These are phyloP conservation scores for Rhynchophorus ferrugineus DNA, from an alignment of 1,140 invertebrate genomes.

Conservation along the genomic window DNA sequence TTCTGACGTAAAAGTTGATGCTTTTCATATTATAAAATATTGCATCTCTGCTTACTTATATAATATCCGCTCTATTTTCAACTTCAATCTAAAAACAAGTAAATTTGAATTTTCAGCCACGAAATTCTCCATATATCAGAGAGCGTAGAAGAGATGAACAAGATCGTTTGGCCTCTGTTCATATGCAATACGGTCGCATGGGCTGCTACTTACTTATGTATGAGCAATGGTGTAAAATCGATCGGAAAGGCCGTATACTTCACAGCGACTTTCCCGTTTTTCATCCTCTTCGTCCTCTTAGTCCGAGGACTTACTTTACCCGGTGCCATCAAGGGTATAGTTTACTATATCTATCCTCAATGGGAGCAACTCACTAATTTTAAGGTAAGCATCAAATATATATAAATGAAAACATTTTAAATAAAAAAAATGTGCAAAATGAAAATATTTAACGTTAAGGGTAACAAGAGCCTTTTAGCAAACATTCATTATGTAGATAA, in stretches of 20 bases:
- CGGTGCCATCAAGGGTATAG: constrained; percentile 67
- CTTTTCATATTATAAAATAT: too few species aligned
- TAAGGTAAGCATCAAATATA: constrained; percentile 43
- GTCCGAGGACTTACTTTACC: constrained; percentile 68
- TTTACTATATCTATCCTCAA: constrained; percentile 76
- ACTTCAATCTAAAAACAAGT: too few species aligned
- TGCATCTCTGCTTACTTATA: too few species aligned
- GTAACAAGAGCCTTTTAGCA: too few species aligned
- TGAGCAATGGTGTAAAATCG: constrained; percentile 72
- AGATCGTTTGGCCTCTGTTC: constrained; percentile 65
- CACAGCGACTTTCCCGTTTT: constrained; percentile 77
- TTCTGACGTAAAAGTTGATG: too few species aligned
- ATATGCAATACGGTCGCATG: constrained; percentile 62
- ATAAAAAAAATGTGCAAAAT: too few species aligned
- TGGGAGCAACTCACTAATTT: constrained; percentile 64
- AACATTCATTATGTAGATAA: neutral
- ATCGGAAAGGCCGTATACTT: constrained; percentile 76
- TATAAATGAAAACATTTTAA: too few species aligned
- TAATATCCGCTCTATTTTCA: too few species aligned
- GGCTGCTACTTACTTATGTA: constrained; percentile 70
- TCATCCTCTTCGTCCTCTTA: constrained; percentile 66
- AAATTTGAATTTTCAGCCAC: constrained; percentile 50
- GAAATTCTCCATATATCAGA: constrained; percentile 60
- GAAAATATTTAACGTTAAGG: too few species aligned
- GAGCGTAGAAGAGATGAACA: constrained; percentile 58